Percentiles rank a stretch among this genome's conserved stretches.
Conservation (phyloP, 2,797 vertebrate species). For the Triplophysa yarkandensis region DNA sequence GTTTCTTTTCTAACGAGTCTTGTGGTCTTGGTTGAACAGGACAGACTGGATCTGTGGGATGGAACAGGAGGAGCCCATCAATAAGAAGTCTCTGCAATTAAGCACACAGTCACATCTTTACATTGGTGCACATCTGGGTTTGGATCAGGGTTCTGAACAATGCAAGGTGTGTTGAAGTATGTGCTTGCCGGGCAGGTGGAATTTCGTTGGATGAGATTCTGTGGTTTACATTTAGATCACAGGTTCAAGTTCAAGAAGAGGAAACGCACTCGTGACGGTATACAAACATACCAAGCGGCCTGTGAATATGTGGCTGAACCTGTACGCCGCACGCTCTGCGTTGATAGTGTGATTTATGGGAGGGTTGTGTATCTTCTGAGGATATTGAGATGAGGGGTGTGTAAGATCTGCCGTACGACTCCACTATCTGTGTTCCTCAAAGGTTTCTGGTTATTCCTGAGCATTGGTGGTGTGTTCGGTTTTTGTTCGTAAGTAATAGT, state of each 20-base stretch:
- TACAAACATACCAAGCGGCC: neutral
- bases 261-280: neutral
- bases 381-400: neutral
- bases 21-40: constrained; percentile 35
- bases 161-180: constrained; percentile 12
- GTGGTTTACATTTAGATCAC: neutral
- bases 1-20: constrained; percentile 45
- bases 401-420: constrained; percentile 48
- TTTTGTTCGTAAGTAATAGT: too few relatives aligned
- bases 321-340: neutral
- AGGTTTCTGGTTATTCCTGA: neutral
- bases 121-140: neutral
- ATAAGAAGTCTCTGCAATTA: constrained; percentile 23
- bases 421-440: constrained; percentile 24
- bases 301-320: neutral
- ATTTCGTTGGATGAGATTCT: neutral
- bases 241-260: neutral
- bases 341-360: neutral
- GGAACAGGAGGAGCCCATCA: constrained; percentile 31
- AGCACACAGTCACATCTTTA: constrained; percentile 17
- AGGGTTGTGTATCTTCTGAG: neutral
- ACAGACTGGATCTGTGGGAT: constrained; percentile 46
- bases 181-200: neutral
- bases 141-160: constrained; percentile 20
- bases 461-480: too few relatives aligned